A percentile compares a stretch with the other conserved stretches of the same genome.
Evolutionary conservation across 2,888 invertebrate genomes (phyloP).

Genomic region (Listrodromus nycthemerus): DNA sequence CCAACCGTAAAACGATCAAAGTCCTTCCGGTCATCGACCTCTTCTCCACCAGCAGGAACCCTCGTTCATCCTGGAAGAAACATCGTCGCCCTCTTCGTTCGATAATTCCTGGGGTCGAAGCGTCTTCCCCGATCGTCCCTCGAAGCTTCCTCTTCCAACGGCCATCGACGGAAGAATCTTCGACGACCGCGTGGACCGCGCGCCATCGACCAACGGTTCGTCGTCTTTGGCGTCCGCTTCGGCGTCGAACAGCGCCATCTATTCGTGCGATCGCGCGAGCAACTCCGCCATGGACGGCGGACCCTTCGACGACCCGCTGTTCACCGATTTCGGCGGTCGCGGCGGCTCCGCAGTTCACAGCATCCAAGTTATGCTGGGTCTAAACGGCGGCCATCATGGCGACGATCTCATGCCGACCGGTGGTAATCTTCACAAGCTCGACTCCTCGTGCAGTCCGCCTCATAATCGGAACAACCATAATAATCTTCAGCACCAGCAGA

Average conservation of each 20-base stretch:
- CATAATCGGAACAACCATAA: conserved; percentile 79
- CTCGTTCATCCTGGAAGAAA: conserved; percentile 51
- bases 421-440: conserved; percentile 83
- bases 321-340: conserved; percentile 90
- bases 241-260: conserved; percentile 1
- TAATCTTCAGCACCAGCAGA: conserved; percentile 84
- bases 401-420: conserved; percentile 80
- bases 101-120: conserved; percentile 43
- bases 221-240: conserved; percentile 40
- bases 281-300: conserved; percentile 88
- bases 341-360: conserved; percentile 87
- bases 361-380: conserved; percentile 89
- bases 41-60: conserved; percentile 16
- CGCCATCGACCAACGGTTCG: conserved; percentile 26
- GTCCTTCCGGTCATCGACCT: not conserved
- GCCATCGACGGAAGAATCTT: not conserved
- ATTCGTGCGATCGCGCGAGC: conserved; percentile 30
- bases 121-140: not conserved
- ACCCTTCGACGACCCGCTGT: conserved; percentile 92
- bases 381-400: conserved; percentile 85
- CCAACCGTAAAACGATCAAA: not conserved
- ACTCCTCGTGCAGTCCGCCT: conserved; percentile 85
- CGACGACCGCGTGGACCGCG: conserved; percentile 19
- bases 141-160: not conserved
- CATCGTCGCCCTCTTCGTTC: conserved; percentile 13